Base-by-base conservation (phyloP, 2,797 vertebrate genomes). In the Poecile montanus region DNA sequence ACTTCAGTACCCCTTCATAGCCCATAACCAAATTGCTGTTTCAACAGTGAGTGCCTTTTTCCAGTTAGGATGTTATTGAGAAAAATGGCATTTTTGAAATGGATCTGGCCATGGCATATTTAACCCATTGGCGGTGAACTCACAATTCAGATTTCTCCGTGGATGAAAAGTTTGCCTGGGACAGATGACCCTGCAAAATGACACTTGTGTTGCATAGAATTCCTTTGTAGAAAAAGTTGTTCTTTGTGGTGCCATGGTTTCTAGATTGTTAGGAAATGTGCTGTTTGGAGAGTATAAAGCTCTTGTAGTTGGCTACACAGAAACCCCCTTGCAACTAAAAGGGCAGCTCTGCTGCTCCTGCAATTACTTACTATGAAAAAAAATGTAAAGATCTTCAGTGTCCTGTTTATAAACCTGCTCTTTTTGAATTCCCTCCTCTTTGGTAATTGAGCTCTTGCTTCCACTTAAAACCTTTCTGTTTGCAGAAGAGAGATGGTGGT, bases 41-140 rank as follows among this genome's bases (percentile, higher is more conserved):
- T 89, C 65, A 85, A 87, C 72, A 94, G 54, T 1, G n/a, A 95
- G 92, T 95, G 93, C 89, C 92, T 97, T 94, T 95, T 87, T 87
- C 86, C 84, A 93, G 67, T 82, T 57, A 89, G 82, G 81, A 91
- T 13, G 16, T 71, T 38, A 22, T 7, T 34, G 81, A 93, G 93
- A 91, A 97, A 90, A 95, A 92, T 27, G 92, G 92, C 92, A 29
- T 57, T 22, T 51, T 40, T 53, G 48, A 67, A 70, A 42, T 53
- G 47, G 23, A 29, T 15, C 22, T n/a, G 81, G 22, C 51, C 75
- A 3, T 34, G 54, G 75, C 50, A n/a, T 9, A n/a, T 58, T 84
- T 36, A 60, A 88, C 34, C 14, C 42, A 16, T 2, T 56, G 34
- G 88, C 9, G 5, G 25, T 9, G 40, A 88, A 85, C 75, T 16